Conservation (phyloP, 2,797 vertebrate species). For the Eleutherodactylus coqui region DNA sequence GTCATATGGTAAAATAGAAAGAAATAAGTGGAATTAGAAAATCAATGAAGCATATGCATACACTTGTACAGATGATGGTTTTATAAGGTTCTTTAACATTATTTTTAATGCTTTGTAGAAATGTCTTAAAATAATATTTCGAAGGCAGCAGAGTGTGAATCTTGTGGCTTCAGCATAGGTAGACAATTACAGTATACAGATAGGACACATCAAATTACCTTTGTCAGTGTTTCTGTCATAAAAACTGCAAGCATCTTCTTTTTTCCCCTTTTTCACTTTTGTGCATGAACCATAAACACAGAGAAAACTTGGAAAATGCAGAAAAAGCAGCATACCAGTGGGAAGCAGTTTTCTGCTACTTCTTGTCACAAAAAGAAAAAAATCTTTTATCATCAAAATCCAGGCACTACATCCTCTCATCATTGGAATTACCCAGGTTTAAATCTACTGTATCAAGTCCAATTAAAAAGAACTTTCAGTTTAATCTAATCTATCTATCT, state of each 20-base stretch:
- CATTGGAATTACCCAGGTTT: not conserved
- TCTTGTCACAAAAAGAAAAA: not conserved
- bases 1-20: not conserved
- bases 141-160: not conserved
- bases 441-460: not conserved
- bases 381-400: not conserved
- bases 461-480: not conserved
- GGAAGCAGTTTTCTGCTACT: not conserved
- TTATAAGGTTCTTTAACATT: not conserved
- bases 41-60: not conserved
- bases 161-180: not conserved
- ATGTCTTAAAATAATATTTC: not conserved
- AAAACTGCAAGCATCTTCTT: conserved; percentile 14
- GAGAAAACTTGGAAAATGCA: conserved; percentile 35
- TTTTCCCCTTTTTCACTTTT: not conserved
- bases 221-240: conserved; percentile 32
- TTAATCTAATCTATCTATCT: too few relatives aligned
- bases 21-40: not conserved
- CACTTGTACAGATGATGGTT: not conserved
- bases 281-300: not conserved
- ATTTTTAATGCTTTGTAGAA: not conserved
- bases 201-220: conserved; percentile 3
- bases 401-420: not conserved
- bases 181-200: conserved; percentile 17
- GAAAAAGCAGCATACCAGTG: not conserved